Conservation (phyloP, 2,888 invertebrate genomes). For the Scelioninae gen. 1 region DNA sequence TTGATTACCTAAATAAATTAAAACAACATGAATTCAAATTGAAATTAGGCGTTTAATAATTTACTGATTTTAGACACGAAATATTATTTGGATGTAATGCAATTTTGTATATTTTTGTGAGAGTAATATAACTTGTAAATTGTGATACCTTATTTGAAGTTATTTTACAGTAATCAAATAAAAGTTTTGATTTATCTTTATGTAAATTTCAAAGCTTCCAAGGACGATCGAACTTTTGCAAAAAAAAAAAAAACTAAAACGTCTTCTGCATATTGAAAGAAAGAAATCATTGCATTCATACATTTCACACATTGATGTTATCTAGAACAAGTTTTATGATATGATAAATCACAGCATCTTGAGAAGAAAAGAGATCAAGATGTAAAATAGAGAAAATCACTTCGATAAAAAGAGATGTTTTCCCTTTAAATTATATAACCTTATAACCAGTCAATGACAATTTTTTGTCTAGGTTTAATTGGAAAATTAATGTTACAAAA, state of each 20-base stretch:
- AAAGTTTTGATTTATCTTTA: slow-evolving; percentile 18
- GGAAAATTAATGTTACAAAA: too few relatives aligned
- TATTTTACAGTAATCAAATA: background rate
- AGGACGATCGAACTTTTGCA: slow-evolving; percentile 4
- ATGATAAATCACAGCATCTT: slow-evolving; percentile 43
- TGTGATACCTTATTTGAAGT: background rate
- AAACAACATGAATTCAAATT: too few relatives aligned
- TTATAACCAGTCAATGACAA: slow-evolving; percentile 8
- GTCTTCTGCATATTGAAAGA: slow-evolving; percentile 43
- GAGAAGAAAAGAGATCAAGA: slow-evolving; percentile 43
- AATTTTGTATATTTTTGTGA: background rate
- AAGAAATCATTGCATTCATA: slow-evolving; percentile 49
- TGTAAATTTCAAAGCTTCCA: slow-evolving; percentile 9
- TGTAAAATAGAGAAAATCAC: slow-evolving; percentile 37
- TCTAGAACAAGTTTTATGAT: slow-evolving; percentile 43
- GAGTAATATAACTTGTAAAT: background rate
- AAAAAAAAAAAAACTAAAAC: slow-evolving; percentile 38
- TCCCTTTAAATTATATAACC: slow-evolving; percentile 8
- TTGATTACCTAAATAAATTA: too few relatives aligned
- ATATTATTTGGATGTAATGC: too few relatives aligned
- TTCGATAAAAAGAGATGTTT: slow-evolving; percentile 21
- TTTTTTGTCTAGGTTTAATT: too few relatives aligned
- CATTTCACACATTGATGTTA: slow-evolving; percentile 45
- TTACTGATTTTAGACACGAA: too few relatives aligned
- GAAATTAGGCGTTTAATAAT: too few relatives aligned